Base-by-base conservation (phyloP, 2,113 vertebrate species). In the Potamarius usumacintae region DNA sequence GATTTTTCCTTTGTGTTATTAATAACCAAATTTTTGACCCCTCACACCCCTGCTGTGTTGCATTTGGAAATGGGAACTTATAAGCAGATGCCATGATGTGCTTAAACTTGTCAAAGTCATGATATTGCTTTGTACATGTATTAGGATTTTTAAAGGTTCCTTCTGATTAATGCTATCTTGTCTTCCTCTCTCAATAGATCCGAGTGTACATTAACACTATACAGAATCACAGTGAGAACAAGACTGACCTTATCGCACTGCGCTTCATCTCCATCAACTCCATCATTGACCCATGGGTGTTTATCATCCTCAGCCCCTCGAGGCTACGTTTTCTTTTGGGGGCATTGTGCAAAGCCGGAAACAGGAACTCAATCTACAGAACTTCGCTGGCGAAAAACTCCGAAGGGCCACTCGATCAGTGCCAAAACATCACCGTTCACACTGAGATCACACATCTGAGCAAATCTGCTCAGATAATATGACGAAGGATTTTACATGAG, bases 281-380 rank as follows among this genome's bases (percentile, higher is more conserved):
- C 91, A 99, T 99, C 92, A 89, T 98, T 1, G 96, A 99, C 50
- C 98, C 98, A 0, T 99, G 97, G 97, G 96, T 98, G 5, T 99
- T 99, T 7, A 96, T 95, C 94, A 95, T 99, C 89, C 94, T 99
- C 67, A 94, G 97, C 27, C 97, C 97, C 0, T 93, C 96, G 0
- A 93, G 97, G 81, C 93, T 97, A 90, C 94, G 96, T 90, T 91
- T 98, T 1, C 87, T 95, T 77, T 95, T 96, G 89, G 95, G 94
- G 0, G 90, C 92, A 0, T 85, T 96, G 1, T 96, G 96, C 92
- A 86, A 53, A 34, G 50, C 15, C 7, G 62, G 86, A 22, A 52
- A 87, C 27, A 69, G 55, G 5, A 27, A 5, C 42, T 81, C 88
- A 58, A n/a, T 76, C 14, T 87, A 84, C 50, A 89, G 91, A 25